phyloP scores from a whole-genome alignment of 1,140 invertebrate species.

The Periplaneta americana region DNA sequence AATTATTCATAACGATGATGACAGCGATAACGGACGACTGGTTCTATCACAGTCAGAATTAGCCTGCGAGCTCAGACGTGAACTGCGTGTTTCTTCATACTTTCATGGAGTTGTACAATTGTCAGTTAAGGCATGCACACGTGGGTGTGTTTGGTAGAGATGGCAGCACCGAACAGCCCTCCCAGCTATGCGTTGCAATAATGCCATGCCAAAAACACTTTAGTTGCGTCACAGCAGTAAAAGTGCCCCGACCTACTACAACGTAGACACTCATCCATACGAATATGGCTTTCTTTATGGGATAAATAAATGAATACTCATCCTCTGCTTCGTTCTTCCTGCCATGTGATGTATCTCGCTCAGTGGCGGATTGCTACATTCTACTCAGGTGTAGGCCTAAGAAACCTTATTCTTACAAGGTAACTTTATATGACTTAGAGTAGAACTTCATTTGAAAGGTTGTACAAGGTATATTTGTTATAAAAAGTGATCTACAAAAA shows the following conservation, averaged over 20 bases:
- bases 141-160: background rate
- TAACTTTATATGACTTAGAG: no score
- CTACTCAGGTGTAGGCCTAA: background rate
- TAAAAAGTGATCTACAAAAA: no score
- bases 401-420: no score
- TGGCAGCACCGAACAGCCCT: background rate
- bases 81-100: background rate
- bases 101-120: background rate
- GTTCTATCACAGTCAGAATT: no score
- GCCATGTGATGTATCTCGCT: background rate
- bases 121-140: background rate
- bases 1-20: no score
- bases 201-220: background rate
- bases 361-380: background rate
- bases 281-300: background rate
- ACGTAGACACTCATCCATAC: background rate
- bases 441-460: no score
- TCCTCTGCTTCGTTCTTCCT: background rate
- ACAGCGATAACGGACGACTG: no score
- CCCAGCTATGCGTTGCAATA: background rate
- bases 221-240: background rate
- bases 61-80: no score
- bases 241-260: background rate
- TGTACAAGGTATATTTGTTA: no score
- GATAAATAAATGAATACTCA: background rate